phyloP scores from a whole-genome alignment of 1,140 invertebrate genomes.

The Oncopeltus fasciatus region DNA sequence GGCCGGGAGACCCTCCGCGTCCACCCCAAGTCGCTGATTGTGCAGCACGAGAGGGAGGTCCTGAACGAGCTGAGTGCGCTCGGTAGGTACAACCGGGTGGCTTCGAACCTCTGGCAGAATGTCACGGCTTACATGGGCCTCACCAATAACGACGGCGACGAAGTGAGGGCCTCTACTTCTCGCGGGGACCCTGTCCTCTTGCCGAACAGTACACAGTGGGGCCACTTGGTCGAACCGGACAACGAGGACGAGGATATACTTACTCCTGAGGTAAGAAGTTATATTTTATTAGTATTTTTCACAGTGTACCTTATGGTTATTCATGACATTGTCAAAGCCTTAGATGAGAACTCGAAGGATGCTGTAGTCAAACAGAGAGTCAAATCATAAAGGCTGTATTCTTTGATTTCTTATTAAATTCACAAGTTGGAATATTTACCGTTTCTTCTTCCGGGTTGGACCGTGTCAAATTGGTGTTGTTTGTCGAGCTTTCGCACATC shows the following conservation, averaged over 20 bases:
- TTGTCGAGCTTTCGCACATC: too few relatives aligned
- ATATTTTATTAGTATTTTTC: too few relatives aligned
- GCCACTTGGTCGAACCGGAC: neutral
- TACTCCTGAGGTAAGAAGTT: neutral
- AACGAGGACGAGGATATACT: neutral
- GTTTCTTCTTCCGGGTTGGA: too few relatives aligned
- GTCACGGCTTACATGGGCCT: conserved; percentile 38
- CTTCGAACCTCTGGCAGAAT: conserved; percentile 30
- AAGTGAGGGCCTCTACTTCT: conserved; percentile 13
- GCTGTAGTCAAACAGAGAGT: too few relatives aligned
- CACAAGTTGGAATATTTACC: too few relatives aligned
- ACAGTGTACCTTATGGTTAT: too few relatives aligned
- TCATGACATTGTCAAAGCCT: too few relatives aligned
- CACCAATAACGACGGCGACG: conserved; percentile 35
- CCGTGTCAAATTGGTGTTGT: too few relatives aligned
- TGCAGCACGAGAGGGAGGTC: conserved; percentile 49
- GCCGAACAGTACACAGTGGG: neutral
- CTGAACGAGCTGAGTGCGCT: conserved; percentile 60
- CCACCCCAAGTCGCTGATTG: conserved; percentile 54
- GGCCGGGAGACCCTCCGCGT: conserved; percentile 36
- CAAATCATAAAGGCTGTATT: too few relatives aligned
- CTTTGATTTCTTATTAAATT: too few relatives aligned
- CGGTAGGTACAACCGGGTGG: conserved; percentile 38
- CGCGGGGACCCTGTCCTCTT: neutral
- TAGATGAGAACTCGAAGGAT: too few relatives aligned